Evolutionary conservation across 2,797 vertebrate species (phyloP), one percentile per base, ranked within the genome.

Genomic region (Cichlasoma orientale): DNA sequence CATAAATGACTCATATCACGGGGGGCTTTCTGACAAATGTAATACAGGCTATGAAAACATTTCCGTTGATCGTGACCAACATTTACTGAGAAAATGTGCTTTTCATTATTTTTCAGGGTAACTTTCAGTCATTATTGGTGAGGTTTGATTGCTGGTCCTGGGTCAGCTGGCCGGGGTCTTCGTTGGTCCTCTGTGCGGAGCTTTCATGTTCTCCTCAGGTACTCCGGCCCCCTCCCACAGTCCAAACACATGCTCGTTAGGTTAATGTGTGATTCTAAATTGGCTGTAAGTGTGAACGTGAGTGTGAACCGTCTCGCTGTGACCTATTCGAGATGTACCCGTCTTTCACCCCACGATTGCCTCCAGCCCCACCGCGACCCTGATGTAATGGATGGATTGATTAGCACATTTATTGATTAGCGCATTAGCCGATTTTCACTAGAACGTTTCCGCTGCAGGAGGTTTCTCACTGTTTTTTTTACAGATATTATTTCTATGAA

Each of bases 261-360:
- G 38, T 41, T 41, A 41, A 13, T 1, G 12, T 11, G 38, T 36
- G 33, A 36, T 36, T 36, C 33, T 36, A 10, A 10, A 36, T 9
- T 36, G 31, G 31, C 31, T 33, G 31, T 33, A 9, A 36, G 33
- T 36, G 33, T 36, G 33, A 10, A 10, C 10, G 33, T 36, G 9
- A 36, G 33, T 36, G 33, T 2, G 33, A 3, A 36, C 11, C 7
- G 3, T 44, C 12, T 44, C 13, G 1, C 41, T 44, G 13, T 16
- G 13, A 44, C 29, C 29, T n/a, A 18, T 33, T 18, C 18, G n/a
- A 2, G 10, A 4, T 25, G 13, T 25, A 10, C 12, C 19, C 0
- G 1, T 4, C 1, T 0, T 21, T 61, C 58, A 16, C n/a, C 36
- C 58, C 0, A 14, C 5, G 1, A 14, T 5, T 8, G 1, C 21